Evolutionary conservation across 2,888 invertebrate genomes (phyloP), one percentile per base, ranked within the genome.

Genomic region (Morinoia aosen): DNA sequence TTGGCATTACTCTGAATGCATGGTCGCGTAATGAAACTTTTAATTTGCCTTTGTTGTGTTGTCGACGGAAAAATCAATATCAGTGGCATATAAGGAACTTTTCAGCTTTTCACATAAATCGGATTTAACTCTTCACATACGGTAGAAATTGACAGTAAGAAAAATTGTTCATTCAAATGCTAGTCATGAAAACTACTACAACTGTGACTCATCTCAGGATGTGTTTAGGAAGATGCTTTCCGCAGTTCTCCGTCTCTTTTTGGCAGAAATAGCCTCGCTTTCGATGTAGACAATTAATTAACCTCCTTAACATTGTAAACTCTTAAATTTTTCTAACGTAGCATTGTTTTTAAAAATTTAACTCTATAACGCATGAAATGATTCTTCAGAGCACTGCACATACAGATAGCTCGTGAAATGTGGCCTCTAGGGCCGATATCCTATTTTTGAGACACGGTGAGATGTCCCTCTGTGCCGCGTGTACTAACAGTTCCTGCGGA

Each of bases 401-500:
- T 48, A 76, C 33, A 25, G 33, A 76, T 33, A 33, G 33, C 25
- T 76, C 76, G 76, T 76, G 76, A 76, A 76, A 14, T 33, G 2
- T 33, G 33, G 33, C 25, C 76, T 33, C 19, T 33, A 33, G 33
- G 25, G 8, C 2, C 76, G 33, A 33, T 76, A 76, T 76, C 33
- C 76, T 33, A 76, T 76, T 76, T 76, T 76, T 76, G 76, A 0
- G 25, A 33, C 25, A 25, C 33, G 76, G 76, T 76, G 76, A 48
- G 90, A 90, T 48, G 57, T 93, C 93, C 56, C 58, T 93, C 93
- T 48, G 57, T 93, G 57, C 40, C 90, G 39, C 93, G 57, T 93
- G 33, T 48, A 57, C 56, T 93, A 93, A 93, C 93, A 93, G 93
- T 93, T 93, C n/a, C 93, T 93, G 48, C 16, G n/a, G n/a, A 93